These are phyloP conservation scores for Petroica traversi DNA, from an alignment of 2,113 vertebrate genomes.

Conservation along the genomic window DNA sequence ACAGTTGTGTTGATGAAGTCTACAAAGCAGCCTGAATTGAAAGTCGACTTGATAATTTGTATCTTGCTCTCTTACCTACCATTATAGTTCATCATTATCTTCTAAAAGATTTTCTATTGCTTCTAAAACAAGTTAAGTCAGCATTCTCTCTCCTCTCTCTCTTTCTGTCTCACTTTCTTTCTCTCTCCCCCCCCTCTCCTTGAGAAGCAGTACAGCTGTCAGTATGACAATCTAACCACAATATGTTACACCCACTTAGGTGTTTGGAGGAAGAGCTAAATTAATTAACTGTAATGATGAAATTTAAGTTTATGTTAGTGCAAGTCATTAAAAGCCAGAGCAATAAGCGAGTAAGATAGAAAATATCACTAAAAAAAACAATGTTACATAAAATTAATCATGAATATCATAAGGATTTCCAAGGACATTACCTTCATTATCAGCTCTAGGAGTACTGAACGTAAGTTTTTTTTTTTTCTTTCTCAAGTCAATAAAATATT, in stretches of 20 bases:
- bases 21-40: not conserved
- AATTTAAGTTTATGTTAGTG: not conserved
- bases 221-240: not conserved
- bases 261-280: not conserved
- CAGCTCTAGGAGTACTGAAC: not conserved
- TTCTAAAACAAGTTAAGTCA: slow-evolving; percentile 38
- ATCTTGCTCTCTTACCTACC: slow-evolving; percentile 41
- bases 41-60: slow-evolving; percentile 28
- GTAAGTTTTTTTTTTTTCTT: not conserved
- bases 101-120: slow-evolving; percentile 25
- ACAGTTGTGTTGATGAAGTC: slow-evolving; percentile 13
- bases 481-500: not conserved
- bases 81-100: slow-evolving; percentile 34
- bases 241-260: not conserved
- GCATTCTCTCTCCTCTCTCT: not conserved
- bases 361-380: not conserved
- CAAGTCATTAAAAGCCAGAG: not conserved
- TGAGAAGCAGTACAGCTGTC: not conserved
- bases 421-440: not conserved
- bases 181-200: not conserved
- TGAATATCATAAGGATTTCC: not conserved
- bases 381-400: not conserved
- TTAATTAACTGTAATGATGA: slow-evolving; percentile 7
- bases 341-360: not conserved
- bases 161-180: not conserved